Conservation (phyloP, 1,140 invertebrate species). For the Dolichoris vasculosae region DNA sequence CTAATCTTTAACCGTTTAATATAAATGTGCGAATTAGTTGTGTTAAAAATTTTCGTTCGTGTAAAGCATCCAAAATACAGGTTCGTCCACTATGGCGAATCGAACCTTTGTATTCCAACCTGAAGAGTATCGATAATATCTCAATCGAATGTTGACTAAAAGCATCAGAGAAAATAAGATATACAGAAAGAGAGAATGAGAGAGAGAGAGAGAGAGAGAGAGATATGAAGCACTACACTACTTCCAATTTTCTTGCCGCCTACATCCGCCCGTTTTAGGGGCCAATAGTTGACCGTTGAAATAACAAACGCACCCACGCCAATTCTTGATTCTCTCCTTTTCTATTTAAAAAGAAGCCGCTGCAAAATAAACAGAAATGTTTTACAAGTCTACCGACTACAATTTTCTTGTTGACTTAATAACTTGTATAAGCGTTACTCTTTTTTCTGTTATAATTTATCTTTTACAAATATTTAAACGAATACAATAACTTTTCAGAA, state of each 20-base stretch:
- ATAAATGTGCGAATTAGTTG: not conserved
- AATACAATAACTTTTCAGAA: not conserved
- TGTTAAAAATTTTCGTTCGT: not conserved
- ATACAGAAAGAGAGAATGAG: slow-evolving; percentile 1
- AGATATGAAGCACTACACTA: not conserved
- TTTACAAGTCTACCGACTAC: not conserved
- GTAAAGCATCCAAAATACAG: not conserved
- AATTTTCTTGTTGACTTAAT: slow-evolving; percentile 17
- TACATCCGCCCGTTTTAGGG: slow-evolving; percentile 28
- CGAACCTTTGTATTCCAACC: not conserved
- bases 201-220: not conserved
- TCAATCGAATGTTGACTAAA: slow-evolving; percentile 6
- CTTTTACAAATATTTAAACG: not conserved
- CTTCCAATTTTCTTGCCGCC: slow-evolving; percentile 48
- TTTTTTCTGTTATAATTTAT: not conserved
- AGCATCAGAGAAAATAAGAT: not conserved
- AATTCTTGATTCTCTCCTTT: not conserved
- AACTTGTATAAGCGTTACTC: not conserved
- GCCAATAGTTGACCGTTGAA: slow-evolving; percentile 16
- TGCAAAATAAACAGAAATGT: slow-evolving; percentile 5
- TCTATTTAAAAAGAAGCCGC: slow-evolving; percentile 12
- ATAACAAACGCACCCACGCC: slow-evolving; percentile 15
- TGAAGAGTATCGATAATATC: slow-evolving; percentile 35
- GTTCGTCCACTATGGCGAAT: not conserved
- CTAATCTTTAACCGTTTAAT: not conserved